These are phyloP conservation scores for Cryptotermes secundus DNA, from an alignment of 1,140 invertebrate genomes.

Conservation along the genomic window DNA sequence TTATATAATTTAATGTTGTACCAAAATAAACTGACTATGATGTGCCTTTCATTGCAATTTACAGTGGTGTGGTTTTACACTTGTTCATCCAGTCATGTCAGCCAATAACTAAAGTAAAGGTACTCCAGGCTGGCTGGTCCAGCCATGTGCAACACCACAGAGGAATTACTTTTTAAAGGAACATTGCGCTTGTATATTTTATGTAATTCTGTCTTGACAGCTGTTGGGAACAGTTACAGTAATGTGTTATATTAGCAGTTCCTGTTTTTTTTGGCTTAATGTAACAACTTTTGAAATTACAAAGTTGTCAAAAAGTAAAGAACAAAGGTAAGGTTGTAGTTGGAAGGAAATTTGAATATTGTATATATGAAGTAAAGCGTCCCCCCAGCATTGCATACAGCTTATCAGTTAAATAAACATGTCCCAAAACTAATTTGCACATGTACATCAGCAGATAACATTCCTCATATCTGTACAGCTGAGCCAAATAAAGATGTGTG, in stretches of 20 bases:
- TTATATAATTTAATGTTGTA: background rate
- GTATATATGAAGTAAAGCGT: background rate
- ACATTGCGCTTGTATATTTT: background rate
- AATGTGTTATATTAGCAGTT: background rate
- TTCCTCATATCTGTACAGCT: background rate
- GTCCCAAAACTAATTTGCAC: background rate
- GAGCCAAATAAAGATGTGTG: background rate
- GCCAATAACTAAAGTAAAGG: too few species aligned
- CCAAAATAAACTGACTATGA: constrained; percentile 10
- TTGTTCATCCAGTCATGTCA: too few species aligned
- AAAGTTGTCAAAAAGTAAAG: background rate
- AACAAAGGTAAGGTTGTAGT: background rate
- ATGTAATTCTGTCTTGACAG: background rate
- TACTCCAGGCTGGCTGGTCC: background rate
- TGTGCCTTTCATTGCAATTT: constrained; percentile 22
- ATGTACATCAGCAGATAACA: background rate
- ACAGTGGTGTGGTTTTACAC: background rate
- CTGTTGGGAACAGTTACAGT: background rate
- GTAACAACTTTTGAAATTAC: background rate
- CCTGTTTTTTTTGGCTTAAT: background rate
- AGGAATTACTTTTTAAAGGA: background rate
- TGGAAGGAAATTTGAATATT: background rate
- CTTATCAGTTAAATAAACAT: background rate
- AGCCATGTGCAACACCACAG: background rate
- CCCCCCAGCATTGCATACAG: background rate